A percentile compares a stretch with the other conserved stretches of the same genome.
Evolutionary conservation across 2,113 vertebrate genomes (phyloP).

Genomic region (Paracanthobrama guichenoti): DNA sequence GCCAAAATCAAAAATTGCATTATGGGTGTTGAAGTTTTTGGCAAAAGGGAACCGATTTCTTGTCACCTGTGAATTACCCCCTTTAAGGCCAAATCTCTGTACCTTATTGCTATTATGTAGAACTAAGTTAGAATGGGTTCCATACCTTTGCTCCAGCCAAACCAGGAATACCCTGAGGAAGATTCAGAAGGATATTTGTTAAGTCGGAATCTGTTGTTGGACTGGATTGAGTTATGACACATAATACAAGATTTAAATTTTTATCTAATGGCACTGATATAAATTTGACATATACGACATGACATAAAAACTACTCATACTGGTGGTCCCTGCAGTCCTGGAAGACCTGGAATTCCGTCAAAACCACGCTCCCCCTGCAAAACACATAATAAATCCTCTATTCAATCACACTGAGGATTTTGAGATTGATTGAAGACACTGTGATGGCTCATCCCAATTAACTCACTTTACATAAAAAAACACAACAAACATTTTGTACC

Average conservation of each 20-base stretch:
- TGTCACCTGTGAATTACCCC: not conserved
- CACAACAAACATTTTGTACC: constrained; percentile 67
- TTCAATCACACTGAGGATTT: not conserved
- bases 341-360: constrained; percentile 80
- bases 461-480: not conserved
- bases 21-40: no score
- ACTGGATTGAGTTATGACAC: not conserved
- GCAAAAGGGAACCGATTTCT: no score
- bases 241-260: not conserved
- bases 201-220: not conserved
- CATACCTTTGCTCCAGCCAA: constrained; percentile 86
- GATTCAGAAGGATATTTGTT: not conserved
- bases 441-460: no score
- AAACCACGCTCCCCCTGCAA: constrained; percentile 88
- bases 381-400: constrained; percentile 51
- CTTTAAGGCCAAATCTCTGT: not conserved
- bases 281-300: not conserved
- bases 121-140: not conserved
- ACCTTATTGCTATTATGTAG: not conserved
- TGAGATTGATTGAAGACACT: not conserved
- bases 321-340: constrained; percentile 81
- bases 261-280: not conserved
- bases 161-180: constrained; percentile 83
- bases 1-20: no score
- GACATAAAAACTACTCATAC: constrained; percentile 72